These are phyloP conservation scores for Numenius arquata DNA, from an alignment of 2,113 vertebrate genomes.

Conservation along the genomic window DNA sequence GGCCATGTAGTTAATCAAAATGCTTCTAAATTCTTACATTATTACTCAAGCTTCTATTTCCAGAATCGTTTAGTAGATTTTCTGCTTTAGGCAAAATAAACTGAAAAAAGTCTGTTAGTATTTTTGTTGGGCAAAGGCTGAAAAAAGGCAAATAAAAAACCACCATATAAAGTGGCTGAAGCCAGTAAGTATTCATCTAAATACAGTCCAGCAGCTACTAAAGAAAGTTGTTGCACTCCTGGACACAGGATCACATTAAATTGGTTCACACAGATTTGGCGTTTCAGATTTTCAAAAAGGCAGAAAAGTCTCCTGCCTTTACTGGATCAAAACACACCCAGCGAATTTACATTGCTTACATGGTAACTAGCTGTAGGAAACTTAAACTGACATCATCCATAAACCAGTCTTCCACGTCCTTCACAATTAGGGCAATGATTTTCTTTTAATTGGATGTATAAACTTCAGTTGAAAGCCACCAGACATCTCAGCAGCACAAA, in stretches of 20 bases:
- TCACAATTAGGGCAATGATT: neutral
- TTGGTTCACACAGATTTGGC: neutral
- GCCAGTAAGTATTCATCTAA: neutral
- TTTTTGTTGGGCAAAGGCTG: neutral
- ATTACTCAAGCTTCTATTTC: slow-evolving; percentile 66
- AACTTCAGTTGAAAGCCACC: neutral
- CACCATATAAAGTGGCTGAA: neutral
- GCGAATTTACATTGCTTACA: neutral
- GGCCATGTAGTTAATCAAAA: slow-evolving; percentile 59
- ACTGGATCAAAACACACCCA: neutral
- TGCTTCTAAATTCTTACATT: slow-evolving; percentile 62
- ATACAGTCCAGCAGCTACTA: neutral
- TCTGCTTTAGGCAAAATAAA: slow-evolving; percentile 51
- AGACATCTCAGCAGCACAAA: neutral
- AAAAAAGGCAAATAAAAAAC: neutral
- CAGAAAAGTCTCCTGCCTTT: neutral
- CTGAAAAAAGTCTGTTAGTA: neutral
- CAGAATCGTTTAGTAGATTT: slow-evolving; percentile 64
- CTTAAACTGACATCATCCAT: neutral
- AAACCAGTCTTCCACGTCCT: neutral
- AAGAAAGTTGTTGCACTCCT: neutral
- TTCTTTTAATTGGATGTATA: neutral
- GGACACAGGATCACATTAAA: neutral
- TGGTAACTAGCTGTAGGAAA: neutral
- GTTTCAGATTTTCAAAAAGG: neutral